A percentile compares a stretch with the other conserved stretches of the same genome.
Conservation (phyloP, 2,888 invertebrate genomes). For the Synanthedon myopaeformis region DNA sequence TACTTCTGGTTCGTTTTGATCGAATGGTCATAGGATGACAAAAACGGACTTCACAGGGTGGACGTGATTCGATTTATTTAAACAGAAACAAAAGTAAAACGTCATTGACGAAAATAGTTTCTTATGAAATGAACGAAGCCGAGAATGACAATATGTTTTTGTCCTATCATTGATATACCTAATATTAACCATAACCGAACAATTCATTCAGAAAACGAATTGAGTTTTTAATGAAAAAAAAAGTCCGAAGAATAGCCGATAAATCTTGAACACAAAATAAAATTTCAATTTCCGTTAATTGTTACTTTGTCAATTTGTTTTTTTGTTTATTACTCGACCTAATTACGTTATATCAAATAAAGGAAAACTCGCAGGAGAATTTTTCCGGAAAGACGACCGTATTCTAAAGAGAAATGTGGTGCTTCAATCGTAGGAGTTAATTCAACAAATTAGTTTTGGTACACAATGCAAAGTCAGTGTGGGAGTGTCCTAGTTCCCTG, state of each 20-base stretch:
- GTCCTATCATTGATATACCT: neutral
- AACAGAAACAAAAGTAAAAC: conserved; percentile 23
- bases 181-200: neutral
- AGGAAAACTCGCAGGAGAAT: neutral
- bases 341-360: neutral
- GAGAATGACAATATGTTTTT: neutral
- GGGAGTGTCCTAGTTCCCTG: neutral
- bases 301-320: neutral
- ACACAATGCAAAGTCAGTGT: conserved; percentile 3
- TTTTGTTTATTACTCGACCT: conserved; percentile 1
- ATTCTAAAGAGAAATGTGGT: conserved; percentile 1
- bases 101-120: neutral
- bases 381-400: neutral
- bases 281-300: neutral
- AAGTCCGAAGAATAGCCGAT: neutral
- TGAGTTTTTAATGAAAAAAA: neutral
- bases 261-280: neutral
- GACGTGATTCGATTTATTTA: conserved; percentile 36
- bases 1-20: conserved; percentile 34
- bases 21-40: conserved; percentile 36
- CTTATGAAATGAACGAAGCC: neutral
- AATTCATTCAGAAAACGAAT: neutral
- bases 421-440: conserved; percentile 4
- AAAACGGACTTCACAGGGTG: conserved; percentile 33
- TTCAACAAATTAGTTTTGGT: conserved; percentile 6